These are phyloP conservation scores for Corvus cornix DNA, from an alignment of 2,113 vertebrate species.

Conservation along the genomic window DNA sequence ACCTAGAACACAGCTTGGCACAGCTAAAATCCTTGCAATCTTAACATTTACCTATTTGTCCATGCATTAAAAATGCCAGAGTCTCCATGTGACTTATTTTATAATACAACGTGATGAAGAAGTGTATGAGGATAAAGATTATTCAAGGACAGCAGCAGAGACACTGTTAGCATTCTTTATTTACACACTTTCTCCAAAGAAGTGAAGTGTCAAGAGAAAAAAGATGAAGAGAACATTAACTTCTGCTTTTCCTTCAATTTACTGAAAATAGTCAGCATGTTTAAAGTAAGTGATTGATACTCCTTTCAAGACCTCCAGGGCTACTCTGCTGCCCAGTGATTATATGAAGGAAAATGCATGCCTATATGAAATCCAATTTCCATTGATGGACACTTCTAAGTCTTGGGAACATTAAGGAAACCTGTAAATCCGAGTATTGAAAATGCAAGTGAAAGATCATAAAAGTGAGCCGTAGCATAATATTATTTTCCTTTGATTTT, in stretches of 20 bases:
- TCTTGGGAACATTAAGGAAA: neutral
- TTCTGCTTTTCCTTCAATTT: neutral
- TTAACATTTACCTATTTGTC: neutral
- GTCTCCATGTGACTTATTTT: neutral
- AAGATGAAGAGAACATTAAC: neutral
- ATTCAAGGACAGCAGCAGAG: neutral
- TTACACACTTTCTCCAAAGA: neutral
- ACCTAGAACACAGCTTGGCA: neutral
- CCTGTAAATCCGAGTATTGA: neutral
- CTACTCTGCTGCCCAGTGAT: neutral
- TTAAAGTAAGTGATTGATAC: neutral
- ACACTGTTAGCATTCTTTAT: neutral
- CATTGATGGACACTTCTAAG: neutral
- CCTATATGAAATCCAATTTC: neutral
- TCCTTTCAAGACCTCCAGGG: neutral
- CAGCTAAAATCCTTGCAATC: neutral
- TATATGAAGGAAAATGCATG: neutral
- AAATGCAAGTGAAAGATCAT: neutral
- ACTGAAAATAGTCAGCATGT: neutral
- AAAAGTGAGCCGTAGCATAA: neutral
- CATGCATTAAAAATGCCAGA: neutral
- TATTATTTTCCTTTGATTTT: neutral
- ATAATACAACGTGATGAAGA: neutral
- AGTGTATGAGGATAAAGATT: neutral
- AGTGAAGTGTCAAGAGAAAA: neutral